Base-by-base conservation (phyloP, 2,888 invertebrate species). In the Plebejus anna region DNA sequence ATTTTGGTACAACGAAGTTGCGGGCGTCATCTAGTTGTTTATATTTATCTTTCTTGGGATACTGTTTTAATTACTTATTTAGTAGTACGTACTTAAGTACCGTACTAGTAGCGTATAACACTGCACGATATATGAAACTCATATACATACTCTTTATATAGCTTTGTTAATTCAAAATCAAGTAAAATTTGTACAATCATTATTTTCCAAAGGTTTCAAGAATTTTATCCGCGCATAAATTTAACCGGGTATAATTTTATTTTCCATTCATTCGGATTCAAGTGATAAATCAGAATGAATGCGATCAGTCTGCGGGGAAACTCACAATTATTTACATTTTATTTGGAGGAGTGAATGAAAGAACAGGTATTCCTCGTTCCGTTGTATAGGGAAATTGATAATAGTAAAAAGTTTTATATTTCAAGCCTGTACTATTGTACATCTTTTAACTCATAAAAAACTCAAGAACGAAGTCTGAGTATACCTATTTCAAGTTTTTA, bases 251-350 rank as follows among this genome's bases (percentile, higher is more conserved):
- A n/a, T 57, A n/a, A 57, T 57, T 57, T 59, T 22, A 59, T 59
- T 59, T n/a, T 59, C 59, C 59, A 59, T 59, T 59, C 2, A 59
- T 59, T 22, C 59, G n/a, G 59, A 59, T 22, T 59, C 59, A 59
- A 59, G 59, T 22, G 22, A 59, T 59, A 59, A 59, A 59, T 59
- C 59, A 59, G 59, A 7, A 59, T 59, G 22, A 59, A 59, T 59
- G 59, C 59, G 59, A 59, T 59, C 59, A 59, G 59, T 59, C 59
- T 59, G 22, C n/a, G 22, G 59, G n/a, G 59, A 59, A 47, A 22
- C 59, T 59, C 59, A 22, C n/a, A 59, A 59, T 59, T n/a, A n/a
- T n/a, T 59, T 59, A 59, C 59, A 59, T 59, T 59, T 59, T 59
- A 59, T 59, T 59, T 59, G n/a, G 6, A 16, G n/a, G 6, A 16